A percentile compares a stretch with the other conserved stretches of the same genome.
These are phyloP conservation scores for Peromyscus polionotus DNA, from an alignment of 2,113 vertebrate genomes.

Conservation along the genomic window DNA sequence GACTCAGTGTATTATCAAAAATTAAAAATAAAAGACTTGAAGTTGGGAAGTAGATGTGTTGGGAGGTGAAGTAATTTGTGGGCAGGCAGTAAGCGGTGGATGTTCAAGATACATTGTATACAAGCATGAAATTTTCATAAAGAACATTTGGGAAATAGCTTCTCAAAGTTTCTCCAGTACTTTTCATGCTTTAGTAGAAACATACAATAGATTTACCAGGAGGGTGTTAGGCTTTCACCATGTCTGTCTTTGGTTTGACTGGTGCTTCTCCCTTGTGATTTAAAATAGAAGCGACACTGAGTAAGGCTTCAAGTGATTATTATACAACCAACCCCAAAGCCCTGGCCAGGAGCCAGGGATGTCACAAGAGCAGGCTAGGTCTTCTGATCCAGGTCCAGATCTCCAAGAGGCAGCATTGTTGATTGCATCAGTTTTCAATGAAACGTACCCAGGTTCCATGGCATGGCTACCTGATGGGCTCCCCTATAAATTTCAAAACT, in stretches of 20 bases:
- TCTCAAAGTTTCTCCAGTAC: neutral
- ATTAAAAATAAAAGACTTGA: no score
- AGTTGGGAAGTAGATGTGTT: neutral
- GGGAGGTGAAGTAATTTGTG: neutral
- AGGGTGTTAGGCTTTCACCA: neutral
- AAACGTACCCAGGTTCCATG: rapidly evolving
- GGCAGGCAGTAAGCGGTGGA: neutral
- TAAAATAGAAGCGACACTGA: neutral
- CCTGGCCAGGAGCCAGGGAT: neutral
- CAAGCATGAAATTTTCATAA: neutral
- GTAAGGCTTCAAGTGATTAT: neutral
- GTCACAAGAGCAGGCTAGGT: neutral
- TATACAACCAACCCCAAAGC: neutral
- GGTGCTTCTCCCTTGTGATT: neutral
- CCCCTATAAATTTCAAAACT: neutral
- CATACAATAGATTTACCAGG: neutral
- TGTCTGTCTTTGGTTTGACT: neutral
- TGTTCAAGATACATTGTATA: neutral
- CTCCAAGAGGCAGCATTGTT: rapidly evolving
- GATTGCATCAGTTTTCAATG: neutral
- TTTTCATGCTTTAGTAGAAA: neutral
- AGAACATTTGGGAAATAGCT: neutral
- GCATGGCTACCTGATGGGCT: neutral
- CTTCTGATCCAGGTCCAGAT: rapidly evolving
- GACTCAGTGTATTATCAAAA: neutral